Base-by-base conservation (phyloP, 2,113 vertebrate species). In the Phylloscopus whistleri region DNA sequence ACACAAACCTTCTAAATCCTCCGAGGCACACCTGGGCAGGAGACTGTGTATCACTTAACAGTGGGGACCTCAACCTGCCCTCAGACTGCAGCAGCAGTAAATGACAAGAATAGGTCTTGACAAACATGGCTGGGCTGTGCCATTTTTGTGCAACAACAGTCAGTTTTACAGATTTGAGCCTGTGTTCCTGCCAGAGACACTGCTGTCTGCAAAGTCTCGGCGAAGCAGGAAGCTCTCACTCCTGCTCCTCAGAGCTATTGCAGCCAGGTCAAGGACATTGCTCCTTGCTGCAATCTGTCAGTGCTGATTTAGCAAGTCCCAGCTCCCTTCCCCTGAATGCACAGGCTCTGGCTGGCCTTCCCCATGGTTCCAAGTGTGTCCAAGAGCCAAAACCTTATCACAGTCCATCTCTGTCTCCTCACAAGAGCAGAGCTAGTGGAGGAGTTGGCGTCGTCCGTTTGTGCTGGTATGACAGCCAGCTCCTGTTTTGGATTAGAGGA, bases 401-500 rank as follows among this genome's bases (percentile, higher is more conserved):
- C 51, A 77, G 70, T 86, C 84, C 75, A 87, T 90, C 87, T 93
- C 82, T 77, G 75, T 66, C 93, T 95, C 70, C 87, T 87, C 1
- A 1, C 69, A 87, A 82, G 91, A 89, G 56, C 31, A 19, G 73
- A 84, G 70, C 37, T 19, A 73, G 77, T 22, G 80, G 84, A 89
- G 82, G 74, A 94, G 63, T 63, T 89, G 73, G 83, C 5, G 0
- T 90, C 63, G 76, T 74, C 88, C 89, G 44, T 81, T 60, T 82
- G 88, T 48, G 59, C 78, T 87, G 84, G 39, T 84, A 70, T 91
- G 93, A 94, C 62, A 93, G 84, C 49, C 81, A 83, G 91, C 93
- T 95, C 93, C 93, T 89, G 91, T 95, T 93, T 19, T 92, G 93
- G 89, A 95, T 68, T 66, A 91, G 26, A 58, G 49, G 16, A 58